Base-by-base conservation (phyloP, 2,797 vertebrate genomes). In the Sylvia borin region DNA sequence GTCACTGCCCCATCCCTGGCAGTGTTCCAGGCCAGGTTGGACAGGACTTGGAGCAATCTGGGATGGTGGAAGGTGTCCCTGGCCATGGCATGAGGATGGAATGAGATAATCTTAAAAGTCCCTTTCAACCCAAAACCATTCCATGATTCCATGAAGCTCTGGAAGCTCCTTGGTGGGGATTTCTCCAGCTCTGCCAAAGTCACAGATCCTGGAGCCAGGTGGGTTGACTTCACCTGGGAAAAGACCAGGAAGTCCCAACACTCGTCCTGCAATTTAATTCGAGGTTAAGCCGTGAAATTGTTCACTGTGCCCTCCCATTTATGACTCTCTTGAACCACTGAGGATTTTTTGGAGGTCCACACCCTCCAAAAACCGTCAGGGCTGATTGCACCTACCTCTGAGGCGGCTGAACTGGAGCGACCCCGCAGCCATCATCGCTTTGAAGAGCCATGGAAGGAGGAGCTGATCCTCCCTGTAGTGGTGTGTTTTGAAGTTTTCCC, bases 81-180 rank as follows among this genome's bases (percentile, higher is more conserved):
- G 26, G 2, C 47, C 7, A 24, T 12, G 34, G 2, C 15, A 2
- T 2, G 22, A 15, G 13, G 1, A 3, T 54, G 34, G 27, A 42
- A 71, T 0, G 0, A 3, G 11, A 26, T n/a, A 1, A 55, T 22
- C 42, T 55, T 62, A 25, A 18, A 22, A 17, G 8, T 9, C 2
- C 5, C 8, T 62, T 54, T 2, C 25, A 31, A 70, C 25, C 7
- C 34, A 62, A 62, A 76, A 26, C 40, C 48, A 15, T 61, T 48
- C 62, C 26, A 11, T 19, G 17, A 14, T 40, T 84, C 51, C 34
- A 16, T 24, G 47, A 51, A 66, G 38, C 45, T 12, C 38, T n/a
- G 38, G 27, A 21, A 34, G 5, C 17, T 54, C 70, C 47, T 14
- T 13, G 27, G 1, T 75, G 34, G 26, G 29, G 34, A 38, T 65